Conservation (phyloP, 2,797 vertebrate genomes). For the Rhinophrynus dorsalis region DNA sequence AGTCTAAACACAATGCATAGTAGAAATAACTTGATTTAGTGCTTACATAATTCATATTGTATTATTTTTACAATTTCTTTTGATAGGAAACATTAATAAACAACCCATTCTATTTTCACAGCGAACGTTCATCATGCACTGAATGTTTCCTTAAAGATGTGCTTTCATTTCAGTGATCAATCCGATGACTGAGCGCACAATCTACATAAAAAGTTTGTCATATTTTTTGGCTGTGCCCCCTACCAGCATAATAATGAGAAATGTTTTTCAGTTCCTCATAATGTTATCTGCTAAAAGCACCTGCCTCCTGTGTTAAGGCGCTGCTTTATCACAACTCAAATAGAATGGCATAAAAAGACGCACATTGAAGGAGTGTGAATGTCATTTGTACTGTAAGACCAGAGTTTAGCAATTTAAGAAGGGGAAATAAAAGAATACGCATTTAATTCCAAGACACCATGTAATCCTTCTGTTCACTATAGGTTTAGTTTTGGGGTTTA, state of each 20-base stretch:
- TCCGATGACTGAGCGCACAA: conserved; percentile 9
- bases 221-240: conserved; percentile 38
- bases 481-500: too few species aligned
- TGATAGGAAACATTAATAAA: conserved; percentile 10
- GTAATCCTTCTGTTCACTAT: conserved; percentile 11
- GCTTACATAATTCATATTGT: conserved; percentile 17
- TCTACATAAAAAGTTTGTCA: conserved; percentile 33
- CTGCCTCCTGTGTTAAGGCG: conserved; percentile 28
- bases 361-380: conserved; percentile 27
- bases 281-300: conserved; percentile 43
- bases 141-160: conserved; percentile 1
- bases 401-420: conserved; percentile 29
- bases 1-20: conserved; percentile 3
- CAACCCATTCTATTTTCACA: conserved; percentile 16
- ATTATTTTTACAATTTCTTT: conserved; percentile 12
- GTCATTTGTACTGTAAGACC: conserved; percentile 15
- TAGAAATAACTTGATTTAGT: conserved; percentile 21
- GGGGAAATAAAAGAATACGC: conserved; percentile 25
- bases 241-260: conserved; percentile 35
- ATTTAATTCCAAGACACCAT: conserved; percentile 22
- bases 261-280: conserved; percentile 24
- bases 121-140: background rate
- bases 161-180: conserved; percentile 21
- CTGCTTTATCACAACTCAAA: conserved; percentile 21
- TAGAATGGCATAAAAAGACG: conserved; percentile 24